A percentile compares a stretch with the other conserved stretches of the same genome.
Evolutionary conservation across 2,888 invertebrate genomes (phyloP).

Genomic region (Anthrax anthrax): DNA sequence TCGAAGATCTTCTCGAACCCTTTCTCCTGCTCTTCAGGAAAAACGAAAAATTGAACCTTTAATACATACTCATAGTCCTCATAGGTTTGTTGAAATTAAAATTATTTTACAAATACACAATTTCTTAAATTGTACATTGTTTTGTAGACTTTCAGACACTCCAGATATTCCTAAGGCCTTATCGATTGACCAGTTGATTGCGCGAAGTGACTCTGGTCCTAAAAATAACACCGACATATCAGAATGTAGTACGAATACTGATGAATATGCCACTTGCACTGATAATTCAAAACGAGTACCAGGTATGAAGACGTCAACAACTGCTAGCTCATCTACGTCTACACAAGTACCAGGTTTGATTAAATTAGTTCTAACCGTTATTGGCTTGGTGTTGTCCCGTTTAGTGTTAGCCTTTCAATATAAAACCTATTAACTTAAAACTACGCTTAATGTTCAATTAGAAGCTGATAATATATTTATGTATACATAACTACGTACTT

Average conservation of each 20-base stretch:
- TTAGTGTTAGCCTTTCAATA: neutral
- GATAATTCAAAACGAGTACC: constrained; percentile 50
- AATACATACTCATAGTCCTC: constrained; percentile 10
- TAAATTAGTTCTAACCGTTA: constrained; percentile 5
- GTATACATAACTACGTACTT: too few species aligned
- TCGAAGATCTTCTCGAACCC: constrained; percentile 27
- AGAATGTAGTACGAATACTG: constrained; percentile 72
- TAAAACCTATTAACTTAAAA: neutral
- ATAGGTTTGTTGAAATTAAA: constrained; percentile 6
- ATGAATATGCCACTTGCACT: constrained; percentile 79
- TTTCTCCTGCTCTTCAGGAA: constrained; percentile 31
- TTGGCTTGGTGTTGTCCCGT: constrained; percentile 5
- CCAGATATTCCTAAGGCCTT: neutral
- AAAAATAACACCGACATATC: constrained; percentile 64
- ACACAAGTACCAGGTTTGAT: constrained; percentile 37
- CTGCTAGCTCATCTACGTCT: constrained; percentile 35
- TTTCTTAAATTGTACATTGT: neutral
- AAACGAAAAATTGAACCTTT: constrained; percentile 14
- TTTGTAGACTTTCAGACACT: constrained; percentile 5
- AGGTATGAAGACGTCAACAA: constrained; percentile 38
- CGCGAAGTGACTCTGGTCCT: constrained; percentile 52
- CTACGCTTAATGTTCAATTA: too few species aligned
- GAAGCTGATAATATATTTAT: too few species aligned
- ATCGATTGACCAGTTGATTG: constrained; percentile 28
- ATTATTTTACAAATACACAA: neutral